Evolutionary conservation across 2,888 invertebrate genomes (phyloP).

Genomic region (Strigamia crassipes): DNA sequence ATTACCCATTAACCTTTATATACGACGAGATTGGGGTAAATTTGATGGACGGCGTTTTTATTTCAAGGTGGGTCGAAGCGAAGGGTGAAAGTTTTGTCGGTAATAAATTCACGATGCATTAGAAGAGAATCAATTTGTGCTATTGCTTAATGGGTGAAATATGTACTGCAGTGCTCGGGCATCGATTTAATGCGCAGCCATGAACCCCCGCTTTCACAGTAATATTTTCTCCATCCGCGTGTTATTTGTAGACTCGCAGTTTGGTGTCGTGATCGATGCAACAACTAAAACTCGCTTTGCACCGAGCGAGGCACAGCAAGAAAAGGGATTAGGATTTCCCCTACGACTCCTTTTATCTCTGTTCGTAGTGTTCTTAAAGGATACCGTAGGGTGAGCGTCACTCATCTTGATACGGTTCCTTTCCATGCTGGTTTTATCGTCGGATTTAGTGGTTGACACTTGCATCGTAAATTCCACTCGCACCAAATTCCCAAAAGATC

Average conservation of each 20-base stretch:
- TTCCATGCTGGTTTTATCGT: conserved; percentile 34
- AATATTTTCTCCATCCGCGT: conserved; percentile 31
- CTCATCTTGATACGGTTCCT: conserved; percentile 28
- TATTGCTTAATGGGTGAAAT: conserved; percentile 31
- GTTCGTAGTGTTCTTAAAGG: conserved; percentile 15
- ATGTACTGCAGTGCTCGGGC: conserved; percentile 24
- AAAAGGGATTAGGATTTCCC: conserved; percentile 34
- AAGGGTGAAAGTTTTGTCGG: conserved; percentile 2
- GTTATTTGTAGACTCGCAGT: conserved; percentile 34
- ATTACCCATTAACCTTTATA: too few species aligned
- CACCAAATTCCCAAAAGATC: conserved; percentile 26
- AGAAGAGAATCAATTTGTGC: conserved; percentile 34
- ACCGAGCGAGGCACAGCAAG: conserved; percentile 27
- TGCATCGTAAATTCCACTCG: conserved; percentile 37
- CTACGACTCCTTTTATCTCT: conserved; percentile 31
- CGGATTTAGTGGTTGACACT: conserved; percentile 27
- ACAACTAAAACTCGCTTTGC: conserved; percentile 22
- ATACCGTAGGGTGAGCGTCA: conserved; percentile 34
- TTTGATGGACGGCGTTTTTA: conserved; percentile 7
- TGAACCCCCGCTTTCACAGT: conserved; percentile 28
- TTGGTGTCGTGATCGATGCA: conserved; percentile 37
- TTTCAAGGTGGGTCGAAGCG: background rate
- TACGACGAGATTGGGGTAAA: background rate
- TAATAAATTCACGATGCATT: conserved; percentile 31
- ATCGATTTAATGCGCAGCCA: conserved; percentile 34